Conservation (phyloP, 2,113 vertebrate species). For the Emydocephalus ijimae region DNA sequence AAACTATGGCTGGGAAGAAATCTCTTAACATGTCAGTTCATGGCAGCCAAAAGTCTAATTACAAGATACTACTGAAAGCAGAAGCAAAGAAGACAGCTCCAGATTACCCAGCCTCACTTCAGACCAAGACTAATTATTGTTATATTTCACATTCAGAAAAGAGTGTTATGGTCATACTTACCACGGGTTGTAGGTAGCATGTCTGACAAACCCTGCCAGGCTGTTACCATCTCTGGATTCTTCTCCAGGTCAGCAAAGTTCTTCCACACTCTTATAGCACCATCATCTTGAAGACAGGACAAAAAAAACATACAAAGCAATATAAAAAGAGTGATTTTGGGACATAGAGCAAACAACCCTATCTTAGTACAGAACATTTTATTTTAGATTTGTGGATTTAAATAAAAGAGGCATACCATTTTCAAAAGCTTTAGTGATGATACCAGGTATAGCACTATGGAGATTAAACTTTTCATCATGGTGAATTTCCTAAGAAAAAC, state of each 20-base stretch:
- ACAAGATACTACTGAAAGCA: slow-evolving; percentile 1
- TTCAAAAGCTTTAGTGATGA: not conserved
- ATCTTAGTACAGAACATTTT: not conserved
- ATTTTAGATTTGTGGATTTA: not conserved
- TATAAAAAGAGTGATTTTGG: not conserved
- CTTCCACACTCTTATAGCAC: slow-evolving; percentile 95
- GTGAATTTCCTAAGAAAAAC: not conserved
- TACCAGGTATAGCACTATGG: not conserved
- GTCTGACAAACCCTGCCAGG: slow-evolving; percentile 98
- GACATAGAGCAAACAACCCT: not conserved
- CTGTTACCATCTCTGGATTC: slow-evolving; percentile 98
- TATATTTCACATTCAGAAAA: not conserved
- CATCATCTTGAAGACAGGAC: slow-evolving; percentile 78
- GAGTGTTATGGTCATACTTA: slow-evolving; percentile 58
- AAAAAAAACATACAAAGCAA: slow-evolving; percentile 2
- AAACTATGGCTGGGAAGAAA: not conserved
- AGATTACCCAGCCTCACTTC: not conserved
- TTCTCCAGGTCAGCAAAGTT: slow-evolving; percentile 95
- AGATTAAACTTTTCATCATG: not conserved
- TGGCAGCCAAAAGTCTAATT: slow-evolving; percentile 32
- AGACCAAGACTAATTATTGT: not conserved
- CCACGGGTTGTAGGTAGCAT: slow-evolving; percentile 96
- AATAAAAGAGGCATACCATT: not conserved
- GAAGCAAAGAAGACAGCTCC: slow-evolving; percentile 11
- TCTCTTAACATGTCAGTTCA: not conserved